A percentile compares a stretch with the other conserved stretches of the same genome.
Evolutionary conservation across 2,797 vertebrate species (phyloP).

Genomic region (Brachyrhaphis roseni): DNA sequence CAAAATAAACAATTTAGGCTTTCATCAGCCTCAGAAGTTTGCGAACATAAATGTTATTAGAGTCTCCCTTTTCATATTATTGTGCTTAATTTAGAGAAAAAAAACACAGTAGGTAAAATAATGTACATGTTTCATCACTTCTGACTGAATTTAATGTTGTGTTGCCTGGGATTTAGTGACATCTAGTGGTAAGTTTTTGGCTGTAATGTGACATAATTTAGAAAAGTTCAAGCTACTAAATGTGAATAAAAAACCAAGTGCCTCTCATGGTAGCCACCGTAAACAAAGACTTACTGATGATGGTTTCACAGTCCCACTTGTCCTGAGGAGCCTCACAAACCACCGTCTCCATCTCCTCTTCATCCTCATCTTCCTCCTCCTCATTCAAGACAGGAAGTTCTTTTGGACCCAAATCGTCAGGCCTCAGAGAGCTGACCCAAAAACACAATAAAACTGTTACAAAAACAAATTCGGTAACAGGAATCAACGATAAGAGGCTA

Average conservation of each 20-base stretch:
- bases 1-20: neutral
- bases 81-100: neutral
- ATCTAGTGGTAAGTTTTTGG: neutral
- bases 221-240: neutral
- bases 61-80: neutral
- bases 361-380: slow-evolving; percentile 83
- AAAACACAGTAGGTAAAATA: neutral
- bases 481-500: neutral
- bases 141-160: neutral
- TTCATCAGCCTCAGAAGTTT: neutral
- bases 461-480: neutral
- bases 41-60: neutral
- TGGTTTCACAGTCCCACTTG: slow-evolving; percentile 97
- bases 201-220: neutral
- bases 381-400: slow-evolving; percentile 80
- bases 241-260: neutral
- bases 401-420: slow-evolving; percentile 82
- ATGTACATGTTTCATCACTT: neutral
- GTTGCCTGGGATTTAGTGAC: neutral
- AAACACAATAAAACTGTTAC: neutral
- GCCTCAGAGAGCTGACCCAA: slow-evolving; percentile 69
- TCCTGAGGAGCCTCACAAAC: slow-evolving; percentile 84
- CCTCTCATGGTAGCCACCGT: neutral
- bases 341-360: slow-evolving; percentile 81
- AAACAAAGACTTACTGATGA: slow-evolving; percentile 89